Evolutionary conservation across 2,797 vertebrate genomes (phyloP).

Genomic region (Scolopax bukidnonensis): DNA sequence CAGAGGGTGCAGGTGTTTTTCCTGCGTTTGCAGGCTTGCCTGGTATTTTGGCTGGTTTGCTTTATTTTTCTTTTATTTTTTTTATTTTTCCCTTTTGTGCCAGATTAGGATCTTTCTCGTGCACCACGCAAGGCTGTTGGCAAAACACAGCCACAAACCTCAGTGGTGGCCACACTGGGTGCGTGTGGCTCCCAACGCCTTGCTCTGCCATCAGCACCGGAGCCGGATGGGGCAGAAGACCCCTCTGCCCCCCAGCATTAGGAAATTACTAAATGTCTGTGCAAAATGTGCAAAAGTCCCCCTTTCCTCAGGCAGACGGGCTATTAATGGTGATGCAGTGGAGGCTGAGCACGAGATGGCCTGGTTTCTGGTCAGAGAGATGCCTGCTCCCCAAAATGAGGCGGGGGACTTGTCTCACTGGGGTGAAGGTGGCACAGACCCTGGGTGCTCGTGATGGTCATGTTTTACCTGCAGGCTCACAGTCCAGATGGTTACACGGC

Average conservation of each 20-base stretch:
- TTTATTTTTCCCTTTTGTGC: neutral
- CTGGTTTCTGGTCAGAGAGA: fast-evolving
- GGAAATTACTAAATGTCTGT: neutral
- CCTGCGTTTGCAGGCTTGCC: neutral
- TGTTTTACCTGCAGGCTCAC: neutral
- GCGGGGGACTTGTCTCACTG: fast-evolving
- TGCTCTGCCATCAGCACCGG: neutral
- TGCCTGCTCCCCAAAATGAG: too few species aligned
- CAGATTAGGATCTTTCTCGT: neutral
- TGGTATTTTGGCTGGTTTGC: neutral
- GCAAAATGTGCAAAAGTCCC: fast-evolving
- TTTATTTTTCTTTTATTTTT: neutral
- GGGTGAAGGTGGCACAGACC: fast-evolving
- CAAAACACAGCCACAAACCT: neutral
- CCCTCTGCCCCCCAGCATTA: neutral
- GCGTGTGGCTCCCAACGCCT: fast-evolving
- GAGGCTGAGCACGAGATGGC: fast-evolving
- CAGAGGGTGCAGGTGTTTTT: neutral
- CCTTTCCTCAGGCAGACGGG: neutral
- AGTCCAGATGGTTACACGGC: fast-evolving
- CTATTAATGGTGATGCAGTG: fast-evolving
- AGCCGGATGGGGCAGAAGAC: neutral
- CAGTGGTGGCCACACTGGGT: fast-evolving
- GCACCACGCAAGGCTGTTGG: neutral
- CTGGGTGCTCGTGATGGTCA: fast-evolving